Conservation (phyloP, 2,113 vertebrate species). For the Oplegnathus fasciatus region DNA sequence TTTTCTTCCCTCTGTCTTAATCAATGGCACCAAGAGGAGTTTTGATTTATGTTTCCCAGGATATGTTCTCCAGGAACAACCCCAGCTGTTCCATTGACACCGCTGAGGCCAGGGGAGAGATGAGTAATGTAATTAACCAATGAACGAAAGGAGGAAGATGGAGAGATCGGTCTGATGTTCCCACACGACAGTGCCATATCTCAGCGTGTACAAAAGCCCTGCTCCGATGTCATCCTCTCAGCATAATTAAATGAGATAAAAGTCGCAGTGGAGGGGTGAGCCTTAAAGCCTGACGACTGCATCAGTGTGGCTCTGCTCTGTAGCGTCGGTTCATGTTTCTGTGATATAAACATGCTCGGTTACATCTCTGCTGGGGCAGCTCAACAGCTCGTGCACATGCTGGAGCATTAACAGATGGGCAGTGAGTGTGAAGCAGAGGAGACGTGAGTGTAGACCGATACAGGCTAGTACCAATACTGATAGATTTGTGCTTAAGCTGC, state of each 20-base stretch:
- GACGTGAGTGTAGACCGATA: neutral
- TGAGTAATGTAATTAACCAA: constrained; percentile 71
- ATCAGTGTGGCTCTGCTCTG: constrained; percentile 5
- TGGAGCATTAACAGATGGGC: constrained; percentile 22
- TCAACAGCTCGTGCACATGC: constrained; percentile 18
- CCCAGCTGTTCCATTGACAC: constrained; percentile 64
- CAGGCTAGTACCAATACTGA: neutral
- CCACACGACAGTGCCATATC: constrained; percentile 58
- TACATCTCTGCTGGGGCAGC: constrained; percentile 21
- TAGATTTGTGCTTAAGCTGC: neutral
- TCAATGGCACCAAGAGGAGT: constrained; percentile 38
- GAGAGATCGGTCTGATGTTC: constrained; percentile 46
- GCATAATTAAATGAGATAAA: constrained; percentile 76
- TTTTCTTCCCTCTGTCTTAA: constrained; percentile 29
- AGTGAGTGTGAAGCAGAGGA: neutral
- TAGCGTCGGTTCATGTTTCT: constrained; percentile 27
- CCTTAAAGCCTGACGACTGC: constrained; percentile 38
- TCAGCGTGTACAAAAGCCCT: constrained; percentile 50
- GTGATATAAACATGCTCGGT: constrained; percentile 35
- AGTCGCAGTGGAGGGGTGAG: constrained; percentile 37
- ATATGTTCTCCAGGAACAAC: constrained; percentile 56
- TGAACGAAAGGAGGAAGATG: constrained; percentile 60
- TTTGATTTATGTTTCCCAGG: constrained; percentile 65
- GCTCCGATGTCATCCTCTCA: constrained; percentile 70
- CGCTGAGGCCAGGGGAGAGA: constrained; percentile 54